Percentiles rank a stretch among this genome's conserved stretches.
phyloP scores from a whole-genome alignment of 1,140 invertebrate genomes.

The Ditylenchus dipsaci region DNA sequence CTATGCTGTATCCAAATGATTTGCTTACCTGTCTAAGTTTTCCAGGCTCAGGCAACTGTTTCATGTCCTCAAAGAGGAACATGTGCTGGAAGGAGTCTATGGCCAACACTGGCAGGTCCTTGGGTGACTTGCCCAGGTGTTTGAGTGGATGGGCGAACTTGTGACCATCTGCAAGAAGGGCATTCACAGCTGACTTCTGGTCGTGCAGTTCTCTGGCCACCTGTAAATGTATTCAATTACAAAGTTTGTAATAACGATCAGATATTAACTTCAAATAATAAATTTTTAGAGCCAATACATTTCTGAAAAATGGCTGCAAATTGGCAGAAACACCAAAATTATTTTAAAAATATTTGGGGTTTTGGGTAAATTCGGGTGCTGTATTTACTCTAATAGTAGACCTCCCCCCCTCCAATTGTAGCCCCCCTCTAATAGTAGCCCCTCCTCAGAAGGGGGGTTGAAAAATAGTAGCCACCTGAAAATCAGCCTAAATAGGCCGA shows the following conservation, averaged over 20 bases:
- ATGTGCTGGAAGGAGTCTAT: constrained; percentile 97
- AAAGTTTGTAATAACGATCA: too few relatives aligned
- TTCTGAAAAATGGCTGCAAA: too few relatives aligned
- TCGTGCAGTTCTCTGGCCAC: constrained; percentile 50
- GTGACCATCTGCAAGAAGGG: constrained; percentile 88
- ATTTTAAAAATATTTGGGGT: too few relatives aligned
- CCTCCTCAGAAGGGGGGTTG: too few relatives aligned
- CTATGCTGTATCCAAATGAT: too few relatives aligned
- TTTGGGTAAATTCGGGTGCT: too few relatives aligned
- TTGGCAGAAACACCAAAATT: too few relatives aligned
- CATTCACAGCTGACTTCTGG: constrained; percentile 78
- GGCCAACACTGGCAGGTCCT: constrained; percentile 88
- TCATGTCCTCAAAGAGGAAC: constrained; percentile 79
- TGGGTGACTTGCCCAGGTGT: constrained; percentile 83
- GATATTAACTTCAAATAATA: constrained; percentile 2
- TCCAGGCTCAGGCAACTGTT: constrained; percentile 46
- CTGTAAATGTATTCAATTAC: constrained; percentile 19
- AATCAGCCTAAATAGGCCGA: too few relatives aligned
- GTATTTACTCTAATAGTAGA: too few relatives aligned
- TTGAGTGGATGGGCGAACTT: constrained; percentile 87
- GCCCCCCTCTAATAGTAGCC: too few relatives aligned
- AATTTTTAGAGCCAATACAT: not conserved
- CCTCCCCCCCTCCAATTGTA: too few relatives aligned
- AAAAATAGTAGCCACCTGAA: too few relatives aligned
- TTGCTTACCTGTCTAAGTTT: constrained; percentile 46